phyloP scores from a whole-genome alignment of 2,888 invertebrate species.

The Acleris sparsana region DNA sequence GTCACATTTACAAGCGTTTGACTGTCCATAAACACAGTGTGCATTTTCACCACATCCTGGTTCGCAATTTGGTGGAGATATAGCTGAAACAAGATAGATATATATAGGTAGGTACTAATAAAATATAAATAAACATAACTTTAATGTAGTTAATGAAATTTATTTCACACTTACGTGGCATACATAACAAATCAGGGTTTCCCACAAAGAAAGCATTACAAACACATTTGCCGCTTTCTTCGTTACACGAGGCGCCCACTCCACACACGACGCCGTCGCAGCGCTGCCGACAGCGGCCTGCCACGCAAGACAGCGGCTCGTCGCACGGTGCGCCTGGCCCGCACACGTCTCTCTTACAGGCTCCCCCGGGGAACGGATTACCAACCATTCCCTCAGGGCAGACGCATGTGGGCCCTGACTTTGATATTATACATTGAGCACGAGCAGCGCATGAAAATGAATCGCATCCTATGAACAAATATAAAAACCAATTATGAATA shows the following conservation, averaged over 20 bases:
- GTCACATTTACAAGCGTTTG: conserved; percentile 92
- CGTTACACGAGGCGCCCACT: conserved; percentile 93
- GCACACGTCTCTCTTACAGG: conserved; percentile 92
- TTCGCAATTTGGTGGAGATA: conserved; percentile 89
- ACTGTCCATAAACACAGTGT: conserved; percentile 92
- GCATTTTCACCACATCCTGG: conserved; percentile 93
- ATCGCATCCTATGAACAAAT: conserved; percentile 84
- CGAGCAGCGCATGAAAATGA: conserved; percentile 90
- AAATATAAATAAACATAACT: not conserved
- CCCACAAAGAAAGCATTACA: conserved; percentile 95
- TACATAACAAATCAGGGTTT: conserved; percentile 94
- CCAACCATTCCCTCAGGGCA: conserved; percentile 94
- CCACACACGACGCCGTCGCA: conserved; percentile 95
- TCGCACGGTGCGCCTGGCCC: conserved; percentile 90
- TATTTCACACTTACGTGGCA: conserved; percentile 90
- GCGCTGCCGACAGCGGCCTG: conserved; percentile 93
- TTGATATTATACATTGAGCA: conserved; percentile 93
- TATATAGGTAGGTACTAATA: conserved; percentile 6
- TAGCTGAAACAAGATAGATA: conserved; percentile 81
- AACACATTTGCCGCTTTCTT: conserved; percentile 90
- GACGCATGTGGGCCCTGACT: conserved; percentile 93
- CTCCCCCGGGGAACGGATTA: conserved; percentile 96
- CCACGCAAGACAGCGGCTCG: conserved; percentile 91
- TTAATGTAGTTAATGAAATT: conserved; percentile 4
- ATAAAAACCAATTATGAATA: conserved; percentile 1